These are phyloP conservation scores for Cynodonichthys magdalenae DNA, from an alignment of 2,797 vertebrate genomes.

Conservation along the genomic window DNA sequence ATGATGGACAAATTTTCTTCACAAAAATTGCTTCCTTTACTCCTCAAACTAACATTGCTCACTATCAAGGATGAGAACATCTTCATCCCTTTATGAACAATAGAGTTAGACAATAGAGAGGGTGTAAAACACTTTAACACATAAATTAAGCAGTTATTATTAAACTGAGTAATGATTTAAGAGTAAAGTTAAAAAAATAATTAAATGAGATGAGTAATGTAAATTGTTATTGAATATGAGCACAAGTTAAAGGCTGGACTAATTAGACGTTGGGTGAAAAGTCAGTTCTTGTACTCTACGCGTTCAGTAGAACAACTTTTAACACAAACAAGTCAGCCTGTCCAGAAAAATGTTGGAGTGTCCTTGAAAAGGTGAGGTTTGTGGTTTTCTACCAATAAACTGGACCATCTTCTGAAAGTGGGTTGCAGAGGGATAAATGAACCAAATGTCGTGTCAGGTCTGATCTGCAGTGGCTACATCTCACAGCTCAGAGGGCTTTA, in stretches of 20 bases:
- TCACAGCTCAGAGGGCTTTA: constrained; percentile 1
- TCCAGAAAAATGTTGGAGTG: constrained; percentile 5
- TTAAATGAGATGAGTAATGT: neutral
- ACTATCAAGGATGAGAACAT: too few species aligned
- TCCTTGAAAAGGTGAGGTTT: constrained; percentile 1
- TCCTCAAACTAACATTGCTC: too few species aligned
- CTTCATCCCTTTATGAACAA: too few species aligned
- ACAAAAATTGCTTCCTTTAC: too few species aligned
- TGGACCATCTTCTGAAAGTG: neutral
- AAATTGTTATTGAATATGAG: neutral
- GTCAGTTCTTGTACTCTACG: neutral
- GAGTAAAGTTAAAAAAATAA: too few species aligned
- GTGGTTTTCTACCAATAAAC: neutral
- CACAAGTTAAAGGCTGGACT: neutral
- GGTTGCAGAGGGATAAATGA: constrained; percentile 7
- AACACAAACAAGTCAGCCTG: constrained; percentile 1
- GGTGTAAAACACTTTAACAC: too few species aligned
- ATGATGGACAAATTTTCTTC: too few species aligned
- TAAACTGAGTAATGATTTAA: too few species aligned
- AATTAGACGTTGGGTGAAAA: neutral
- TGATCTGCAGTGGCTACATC: constrained; percentile 2
- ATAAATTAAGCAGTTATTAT: too few species aligned
- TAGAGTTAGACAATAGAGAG: too few species aligned
- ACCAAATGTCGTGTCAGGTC: constrained; percentile 3
- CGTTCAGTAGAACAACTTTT: neutral